A percentile compares a stretch with the other conserved stretches of the same genome.
Conservation (phyloP, 2,888 invertebrate genomes). For the Phyto melanocephala region DNA sequence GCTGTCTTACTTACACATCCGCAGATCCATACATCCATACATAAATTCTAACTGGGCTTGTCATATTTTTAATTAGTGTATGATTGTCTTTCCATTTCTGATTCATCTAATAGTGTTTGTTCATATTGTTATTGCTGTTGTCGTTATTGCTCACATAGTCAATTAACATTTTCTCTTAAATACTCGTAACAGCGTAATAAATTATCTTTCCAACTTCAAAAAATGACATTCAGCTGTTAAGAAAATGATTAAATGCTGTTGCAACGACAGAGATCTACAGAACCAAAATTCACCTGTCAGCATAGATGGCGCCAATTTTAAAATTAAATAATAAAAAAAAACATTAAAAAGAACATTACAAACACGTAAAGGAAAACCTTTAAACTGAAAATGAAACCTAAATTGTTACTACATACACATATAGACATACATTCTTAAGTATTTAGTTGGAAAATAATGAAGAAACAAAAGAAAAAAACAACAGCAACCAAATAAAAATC, state of each 20-base stretch:
- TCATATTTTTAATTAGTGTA: constrained; percentile 53
- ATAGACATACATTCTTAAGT: background rate
- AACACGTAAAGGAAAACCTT: constrained; percentile 26
- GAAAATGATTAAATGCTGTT: constrained; percentile 55
- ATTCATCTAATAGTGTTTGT: background rate
- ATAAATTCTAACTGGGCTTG: constrained; percentile 36
- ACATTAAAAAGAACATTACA: background rate
- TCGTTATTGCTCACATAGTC: constrained; percentile 20
- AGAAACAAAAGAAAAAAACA: background rate
- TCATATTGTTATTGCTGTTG: background rate
- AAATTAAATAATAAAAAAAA: constrained; percentile 49
- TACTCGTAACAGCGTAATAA: constrained; percentile 44
- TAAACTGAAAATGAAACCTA: constrained; percentile 51
- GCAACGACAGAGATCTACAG: constrained; percentile 13
- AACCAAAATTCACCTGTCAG: constrained; percentile 61
- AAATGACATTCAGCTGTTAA: constrained; percentile 63
- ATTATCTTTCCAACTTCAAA: constrained; percentile 48
- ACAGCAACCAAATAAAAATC: background rate
- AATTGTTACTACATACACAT: background rate
- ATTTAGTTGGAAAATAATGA: constrained; percentile 2
- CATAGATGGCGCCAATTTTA: constrained; percentile 61
- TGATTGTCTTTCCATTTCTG: constrained; percentile 18
- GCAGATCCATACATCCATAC: background rate
- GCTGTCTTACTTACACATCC: background rate
- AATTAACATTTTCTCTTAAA: constrained; percentile 61